Conservation (phyloP, 2,113 vertebrate species). For the Heterochromis multidens region DNA sequence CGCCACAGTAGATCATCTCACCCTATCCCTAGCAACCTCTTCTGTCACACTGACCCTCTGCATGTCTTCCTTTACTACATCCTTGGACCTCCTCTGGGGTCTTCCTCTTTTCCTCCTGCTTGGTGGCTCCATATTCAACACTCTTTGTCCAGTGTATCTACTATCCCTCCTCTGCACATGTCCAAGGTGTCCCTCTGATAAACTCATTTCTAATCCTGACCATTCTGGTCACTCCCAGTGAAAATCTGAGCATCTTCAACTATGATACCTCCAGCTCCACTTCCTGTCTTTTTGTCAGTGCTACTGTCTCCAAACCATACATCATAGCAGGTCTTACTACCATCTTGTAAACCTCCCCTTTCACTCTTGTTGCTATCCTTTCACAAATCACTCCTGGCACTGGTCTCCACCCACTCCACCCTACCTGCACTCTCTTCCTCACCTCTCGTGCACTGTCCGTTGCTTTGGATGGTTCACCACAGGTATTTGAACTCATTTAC, state of each 20-base stretch:
- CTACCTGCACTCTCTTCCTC: not conserved
- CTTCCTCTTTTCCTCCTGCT: not conserved
- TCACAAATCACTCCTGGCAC: not conserved
- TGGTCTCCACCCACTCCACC: not conserved
- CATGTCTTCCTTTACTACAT: not conserved
- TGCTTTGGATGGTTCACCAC: no score
- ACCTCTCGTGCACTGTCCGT: no score
- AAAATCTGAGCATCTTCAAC: no score
- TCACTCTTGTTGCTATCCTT: not conserved
- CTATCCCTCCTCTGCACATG: not conserved
- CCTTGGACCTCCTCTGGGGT: no score
- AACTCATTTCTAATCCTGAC: not conserved
- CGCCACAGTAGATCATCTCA: no score
- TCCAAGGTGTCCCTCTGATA: not conserved
- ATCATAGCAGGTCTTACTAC: not conserved
- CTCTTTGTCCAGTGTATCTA: not conserved
- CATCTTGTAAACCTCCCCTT: no score
- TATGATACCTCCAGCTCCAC: not conserved
- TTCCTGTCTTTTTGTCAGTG: not conserved
- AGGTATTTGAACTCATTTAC: no score
- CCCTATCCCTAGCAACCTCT: not conserved
- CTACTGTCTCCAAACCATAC: not conserved
- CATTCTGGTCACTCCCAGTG: not conserved
- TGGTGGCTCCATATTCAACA: not conserved
- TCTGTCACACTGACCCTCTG: not conserved